A percentile compares a stretch with the other conserved stretches of the same genome.
Evolutionary conservation across 2,797 vertebrate genomes (phyloP).

Genomic region (Tenualosa thibaudeaui): DNA sequence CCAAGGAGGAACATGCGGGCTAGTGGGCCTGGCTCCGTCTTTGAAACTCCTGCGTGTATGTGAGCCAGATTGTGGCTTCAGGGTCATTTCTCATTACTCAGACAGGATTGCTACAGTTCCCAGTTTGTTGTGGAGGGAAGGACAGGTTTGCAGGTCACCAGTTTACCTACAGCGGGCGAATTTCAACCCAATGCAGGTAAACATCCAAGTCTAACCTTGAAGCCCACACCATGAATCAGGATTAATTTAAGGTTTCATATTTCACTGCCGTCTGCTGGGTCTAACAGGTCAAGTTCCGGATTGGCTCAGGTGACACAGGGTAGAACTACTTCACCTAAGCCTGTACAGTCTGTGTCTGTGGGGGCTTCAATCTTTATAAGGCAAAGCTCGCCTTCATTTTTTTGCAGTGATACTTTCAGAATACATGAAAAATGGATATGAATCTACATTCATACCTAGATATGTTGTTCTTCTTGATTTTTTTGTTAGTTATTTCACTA

Average conservation of each 20-base stretch:
- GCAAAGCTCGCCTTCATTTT: conserved; percentile 1
- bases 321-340: conserved; percentile 15
- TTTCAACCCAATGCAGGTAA: neutral
- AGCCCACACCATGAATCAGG: neutral
- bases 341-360: neutral
- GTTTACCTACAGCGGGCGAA: neutral
- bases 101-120: neutral
- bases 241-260: neutral
- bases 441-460: conserved; percentile 39
- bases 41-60: neutral
- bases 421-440: conserved; percentile 12
- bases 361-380: neutral
- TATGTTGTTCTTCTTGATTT: conserved; percentile 18
- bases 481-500: conserved; percentile 26
- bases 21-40: neutral
- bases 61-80: neutral
- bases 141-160: neutral
- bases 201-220: neutral
- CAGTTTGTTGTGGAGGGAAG: neutral
- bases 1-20: neutral
- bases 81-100: neutral
- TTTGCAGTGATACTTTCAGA: conserved; percentile 13
- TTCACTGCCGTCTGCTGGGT: neutral
- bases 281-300: conserved; percentile 16
- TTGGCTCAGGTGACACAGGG: conserved; percentile 12